phyloP scores from a whole-genome alignment of 2,888 invertebrate genomes.

The Rhaphigaster nebulosa region DNA sequence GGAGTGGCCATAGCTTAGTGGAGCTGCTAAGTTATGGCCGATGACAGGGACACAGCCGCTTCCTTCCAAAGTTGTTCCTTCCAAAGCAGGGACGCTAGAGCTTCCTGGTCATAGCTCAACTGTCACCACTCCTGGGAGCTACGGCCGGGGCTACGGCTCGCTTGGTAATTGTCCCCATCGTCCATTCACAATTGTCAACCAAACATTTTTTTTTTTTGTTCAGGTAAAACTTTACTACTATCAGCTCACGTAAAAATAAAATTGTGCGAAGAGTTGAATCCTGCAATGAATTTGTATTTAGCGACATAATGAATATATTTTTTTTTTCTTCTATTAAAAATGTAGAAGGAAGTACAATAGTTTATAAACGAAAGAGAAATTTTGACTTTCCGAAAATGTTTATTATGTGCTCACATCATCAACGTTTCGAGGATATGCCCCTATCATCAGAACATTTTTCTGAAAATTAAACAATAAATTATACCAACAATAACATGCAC shows the following conservation, averaged over 20 bases:
- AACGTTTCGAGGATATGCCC: no score
- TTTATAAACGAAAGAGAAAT: no score
- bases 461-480: no score
- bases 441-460: no score
- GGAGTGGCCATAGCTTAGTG: neutral
- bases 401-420: no score
- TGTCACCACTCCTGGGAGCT: neutral
- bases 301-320: neutral
- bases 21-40: constrained; percentile 3
- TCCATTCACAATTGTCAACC: neutral
- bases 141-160: neutral
- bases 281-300: neutral
- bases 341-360: no score
- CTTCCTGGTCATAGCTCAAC: constrained; percentile 28
- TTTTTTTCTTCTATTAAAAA: no score
- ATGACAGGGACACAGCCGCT: neutral
- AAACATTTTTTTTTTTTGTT: neutral
- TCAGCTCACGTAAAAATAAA: neutral
- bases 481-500: no score
- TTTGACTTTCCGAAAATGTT: no score
- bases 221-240: constrained; percentile 18
- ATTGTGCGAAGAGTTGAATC: neutral
- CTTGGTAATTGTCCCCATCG: neutral
- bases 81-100: neutral
- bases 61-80: constrained; percentile 11